Evolutionary conservation across 1,140 invertebrate species (phyloP).

Genomic region (Zaprionus camerounensis): DNA sequence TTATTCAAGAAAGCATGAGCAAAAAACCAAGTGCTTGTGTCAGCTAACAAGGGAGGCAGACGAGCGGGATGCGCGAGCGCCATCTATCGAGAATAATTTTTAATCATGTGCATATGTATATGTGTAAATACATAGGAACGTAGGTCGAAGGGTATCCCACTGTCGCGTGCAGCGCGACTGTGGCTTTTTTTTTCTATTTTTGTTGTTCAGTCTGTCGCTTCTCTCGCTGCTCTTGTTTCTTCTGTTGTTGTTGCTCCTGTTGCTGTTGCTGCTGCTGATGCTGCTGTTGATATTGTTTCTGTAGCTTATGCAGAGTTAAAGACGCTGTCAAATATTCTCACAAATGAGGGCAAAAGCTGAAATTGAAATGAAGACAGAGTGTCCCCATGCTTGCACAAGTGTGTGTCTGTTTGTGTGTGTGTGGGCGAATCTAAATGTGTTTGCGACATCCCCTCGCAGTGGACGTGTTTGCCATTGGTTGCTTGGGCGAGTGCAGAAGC

Average conservation of each 20-base stretch:
- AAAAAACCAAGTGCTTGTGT: too few species aligned
- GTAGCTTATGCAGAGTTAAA: conserved; percentile 28
- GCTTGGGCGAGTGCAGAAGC: conserved; percentile 68
- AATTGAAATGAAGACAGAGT: conserved; percentile 30
- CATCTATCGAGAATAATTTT: too few species aligned
- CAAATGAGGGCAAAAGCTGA: conserved; percentile 26
- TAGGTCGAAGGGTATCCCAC: too few species aligned
- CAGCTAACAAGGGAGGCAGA: too few species aligned
- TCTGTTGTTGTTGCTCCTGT: not conserved
- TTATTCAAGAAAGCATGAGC: too few species aligned
- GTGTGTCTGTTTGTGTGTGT: not conserved
- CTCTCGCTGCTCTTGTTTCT: too few species aligned
- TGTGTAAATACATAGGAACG: too few species aligned
- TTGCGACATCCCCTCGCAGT: not conserved
- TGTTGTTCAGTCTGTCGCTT: too few species aligned
- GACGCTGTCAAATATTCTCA: conserved; percentile 41
- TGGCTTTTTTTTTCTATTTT: too few species aligned
- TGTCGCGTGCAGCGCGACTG: too few species aligned
- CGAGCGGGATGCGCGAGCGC: too few species aligned
- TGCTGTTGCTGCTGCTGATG: not conserved
- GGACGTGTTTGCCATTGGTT: conserved; percentile 43
- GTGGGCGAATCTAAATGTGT: not conserved
- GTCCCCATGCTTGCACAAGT: not conserved
- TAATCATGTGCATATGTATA: too few species aligned
- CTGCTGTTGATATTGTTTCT: conserved; percentile 9